A percentile compares a stretch with the other conserved stretches of the same genome.
These are phyloP conservation scores for Dendrophyllia cribrosa DNA, from an alignment of 64 coral and sea anemone genomes.

Conservation along the genomic window DNA sequence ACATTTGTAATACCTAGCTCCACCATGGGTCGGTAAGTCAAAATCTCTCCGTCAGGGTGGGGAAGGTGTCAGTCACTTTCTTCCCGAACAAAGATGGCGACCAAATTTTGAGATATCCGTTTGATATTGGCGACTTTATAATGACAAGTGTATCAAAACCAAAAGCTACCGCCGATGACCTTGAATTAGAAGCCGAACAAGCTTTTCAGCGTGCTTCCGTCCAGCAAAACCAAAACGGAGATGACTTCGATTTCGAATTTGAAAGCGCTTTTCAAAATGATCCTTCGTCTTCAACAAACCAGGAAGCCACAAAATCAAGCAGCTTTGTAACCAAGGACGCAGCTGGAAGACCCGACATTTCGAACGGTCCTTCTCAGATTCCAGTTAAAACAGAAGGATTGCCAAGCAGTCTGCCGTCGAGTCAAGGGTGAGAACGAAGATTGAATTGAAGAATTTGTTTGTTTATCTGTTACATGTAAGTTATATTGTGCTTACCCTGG, in stretches of 20 bases:
- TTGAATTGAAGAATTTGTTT: neutral
- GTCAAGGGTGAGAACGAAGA: constrained; percentile 38
- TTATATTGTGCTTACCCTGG: no score
- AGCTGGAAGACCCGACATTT: neutral
- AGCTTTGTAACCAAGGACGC: neutral
- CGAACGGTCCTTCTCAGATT: neutral
- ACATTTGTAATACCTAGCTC: no score
- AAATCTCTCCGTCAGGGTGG: neutral
- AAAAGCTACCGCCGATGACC: neutral
- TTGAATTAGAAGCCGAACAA: constrained; percentile 27
- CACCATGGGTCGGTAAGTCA: neutral
- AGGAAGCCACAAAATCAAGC: neutral
- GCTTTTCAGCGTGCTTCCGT: constrained; percentile 17
- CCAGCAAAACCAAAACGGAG: constrained; percentile 22
- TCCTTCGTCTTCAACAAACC: neutral
- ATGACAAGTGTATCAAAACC: constrained; percentile 9
- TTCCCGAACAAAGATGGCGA: constrained; percentile 16
- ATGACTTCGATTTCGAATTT: constrained; percentile 40
- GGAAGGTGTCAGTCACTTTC: neutral
- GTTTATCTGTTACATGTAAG: neutral
- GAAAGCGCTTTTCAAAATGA: constrained; percentile 38
- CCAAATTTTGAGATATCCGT: neutral
- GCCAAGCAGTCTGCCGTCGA: constrained; percentile 39
- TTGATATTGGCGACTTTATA: constrained; percentile 1
- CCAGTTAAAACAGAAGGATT: constrained; percentile 54